These are phyloP conservation scores for Apamea sordens DNA, from an alignment of 2,888 invertebrate genomes.

Conservation along the genomic window DNA sequence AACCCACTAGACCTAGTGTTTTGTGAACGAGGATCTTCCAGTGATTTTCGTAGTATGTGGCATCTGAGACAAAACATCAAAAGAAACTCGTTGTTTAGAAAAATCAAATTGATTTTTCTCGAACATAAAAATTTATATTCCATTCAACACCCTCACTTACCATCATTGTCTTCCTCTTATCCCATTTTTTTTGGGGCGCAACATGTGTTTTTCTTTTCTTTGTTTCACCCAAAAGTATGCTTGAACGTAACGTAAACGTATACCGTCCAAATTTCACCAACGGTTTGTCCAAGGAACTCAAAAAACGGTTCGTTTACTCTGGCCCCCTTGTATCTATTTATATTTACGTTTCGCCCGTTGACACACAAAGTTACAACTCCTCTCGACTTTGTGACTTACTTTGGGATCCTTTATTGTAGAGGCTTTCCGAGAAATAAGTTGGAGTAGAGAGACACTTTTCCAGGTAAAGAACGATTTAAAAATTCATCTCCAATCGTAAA, in stretches of 20 bases:
- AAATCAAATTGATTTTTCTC: not conserved
- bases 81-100: not conserved
- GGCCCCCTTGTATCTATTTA: constrained; percentile 42
- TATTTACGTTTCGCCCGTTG: constrained; percentile 34
- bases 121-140: not conserved
- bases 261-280: constrained; percentile 8
- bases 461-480: constrained; percentile 6
- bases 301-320: constrained; percentile 56
- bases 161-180: too few relatives aligned
- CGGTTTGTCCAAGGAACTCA: constrained; percentile 21
- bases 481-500: not conserved
- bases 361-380: constrained; percentile 37
- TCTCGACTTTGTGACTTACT: constrained; percentile 43
- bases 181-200: too few relatives aligned
- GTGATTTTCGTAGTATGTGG: not conserved
- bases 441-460: not conserved
- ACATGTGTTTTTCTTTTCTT: too few relatives aligned
- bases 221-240: not conserved
- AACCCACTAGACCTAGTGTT: not conserved
- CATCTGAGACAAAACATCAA: not conserved
- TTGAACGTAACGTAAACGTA: constrained; percentile 3
- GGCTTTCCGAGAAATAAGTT: constrained; percentile 6
- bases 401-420: constrained; percentile 16
- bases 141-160: not conserved
- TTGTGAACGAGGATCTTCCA: not conserved